Conservation (phyloP, 1,140 invertebrate genomes). For the Penaeus chinensis region DNA sequence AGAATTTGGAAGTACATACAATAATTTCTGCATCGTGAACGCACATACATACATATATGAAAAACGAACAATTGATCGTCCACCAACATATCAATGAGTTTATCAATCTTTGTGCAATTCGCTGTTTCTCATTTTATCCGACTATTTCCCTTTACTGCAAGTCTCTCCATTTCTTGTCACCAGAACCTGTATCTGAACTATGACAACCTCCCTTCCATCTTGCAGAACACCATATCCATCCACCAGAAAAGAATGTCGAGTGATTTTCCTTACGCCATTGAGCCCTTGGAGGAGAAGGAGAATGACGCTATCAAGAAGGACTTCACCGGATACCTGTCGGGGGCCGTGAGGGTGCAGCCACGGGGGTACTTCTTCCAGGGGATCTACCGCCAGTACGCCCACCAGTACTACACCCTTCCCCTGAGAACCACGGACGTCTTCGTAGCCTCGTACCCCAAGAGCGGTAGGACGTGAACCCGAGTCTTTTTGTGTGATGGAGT, state of each 20-base stretch:
- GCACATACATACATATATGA: no score
- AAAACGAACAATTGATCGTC: no score
- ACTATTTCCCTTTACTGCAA: no score
- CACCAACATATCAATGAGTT: no score
- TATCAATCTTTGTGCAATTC: no score
- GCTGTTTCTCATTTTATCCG: no score
- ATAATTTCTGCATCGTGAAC: no score
- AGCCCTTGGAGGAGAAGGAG: neutral
- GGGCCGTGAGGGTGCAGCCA: conserved; percentile 33
- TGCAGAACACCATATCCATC: neutral
- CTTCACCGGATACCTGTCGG: conserved; percentile 40
- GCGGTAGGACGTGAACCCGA: conserved; percentile 1
- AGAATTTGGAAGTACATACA: no score
- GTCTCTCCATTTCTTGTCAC: no score
- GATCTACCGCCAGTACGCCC: conserved; percentile 42
- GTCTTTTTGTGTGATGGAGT: neutral
- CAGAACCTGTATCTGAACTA: no score
- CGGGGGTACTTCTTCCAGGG: conserved; percentile 40
- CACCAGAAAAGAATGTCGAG: neutral
- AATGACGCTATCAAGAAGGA: conserved; percentile 12
- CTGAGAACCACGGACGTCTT: conserved; percentile 40
- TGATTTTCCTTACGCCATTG: conserved; percentile 30
- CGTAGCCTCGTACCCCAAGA: conserved; percentile 55
- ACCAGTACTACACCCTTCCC: conserved; percentile 16
- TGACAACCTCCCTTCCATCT: no score